These are phyloP conservation scores for Acrobasis consociella DNA, from an alignment of 2,888 invertebrate genomes.

Conservation along the genomic window DNA sequence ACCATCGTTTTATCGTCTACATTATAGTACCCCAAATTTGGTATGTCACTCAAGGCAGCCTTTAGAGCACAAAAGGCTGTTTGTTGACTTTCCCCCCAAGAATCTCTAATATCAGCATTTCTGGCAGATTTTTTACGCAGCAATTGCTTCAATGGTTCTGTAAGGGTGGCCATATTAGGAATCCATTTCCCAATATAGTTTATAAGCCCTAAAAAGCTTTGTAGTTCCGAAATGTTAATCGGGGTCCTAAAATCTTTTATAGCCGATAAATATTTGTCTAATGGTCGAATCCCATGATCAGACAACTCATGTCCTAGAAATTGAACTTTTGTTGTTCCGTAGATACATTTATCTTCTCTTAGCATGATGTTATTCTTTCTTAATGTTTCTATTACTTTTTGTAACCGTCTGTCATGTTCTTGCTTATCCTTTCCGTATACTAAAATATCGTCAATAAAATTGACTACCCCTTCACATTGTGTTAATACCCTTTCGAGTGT, in stretches of 20 bases:
- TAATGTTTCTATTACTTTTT: background rate
- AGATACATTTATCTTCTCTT: background rate
- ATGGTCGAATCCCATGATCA: background rate
- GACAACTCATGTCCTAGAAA: background rate
- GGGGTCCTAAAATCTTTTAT: background rate
- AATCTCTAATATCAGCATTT: slow-evolving; percentile 29
- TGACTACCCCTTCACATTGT: background rate
- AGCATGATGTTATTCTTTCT: background rate
- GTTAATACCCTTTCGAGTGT: background rate
- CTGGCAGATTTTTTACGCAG: slow-evolving; percentile 27
- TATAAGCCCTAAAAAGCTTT: slow-evolving; percentile 18
- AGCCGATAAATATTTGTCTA: background rate
- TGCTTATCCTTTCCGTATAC: background rate
- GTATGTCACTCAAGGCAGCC: slow-evolving; percentile 24
- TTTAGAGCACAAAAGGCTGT: slow-evolving; percentile 34
- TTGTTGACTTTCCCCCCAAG: slow-evolving; percentile 30
- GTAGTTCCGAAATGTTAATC: background rate
- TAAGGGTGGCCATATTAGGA: slow-evolving; percentile 32
- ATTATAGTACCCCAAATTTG: slow-evolving; percentile 37
- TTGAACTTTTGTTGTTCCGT: background rate
- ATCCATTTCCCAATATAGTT: slow-evolving; percentile 26
- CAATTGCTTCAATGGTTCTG: slow-evolving; percentile 33
- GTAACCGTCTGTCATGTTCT: background rate
- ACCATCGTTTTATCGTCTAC: slow-evolving; percentile 33
- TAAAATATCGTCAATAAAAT: background rate